Evolutionary conservation across 2,113 vertebrate genomes (phyloP).

Genomic region (Tamias sibiricus): DNA sequence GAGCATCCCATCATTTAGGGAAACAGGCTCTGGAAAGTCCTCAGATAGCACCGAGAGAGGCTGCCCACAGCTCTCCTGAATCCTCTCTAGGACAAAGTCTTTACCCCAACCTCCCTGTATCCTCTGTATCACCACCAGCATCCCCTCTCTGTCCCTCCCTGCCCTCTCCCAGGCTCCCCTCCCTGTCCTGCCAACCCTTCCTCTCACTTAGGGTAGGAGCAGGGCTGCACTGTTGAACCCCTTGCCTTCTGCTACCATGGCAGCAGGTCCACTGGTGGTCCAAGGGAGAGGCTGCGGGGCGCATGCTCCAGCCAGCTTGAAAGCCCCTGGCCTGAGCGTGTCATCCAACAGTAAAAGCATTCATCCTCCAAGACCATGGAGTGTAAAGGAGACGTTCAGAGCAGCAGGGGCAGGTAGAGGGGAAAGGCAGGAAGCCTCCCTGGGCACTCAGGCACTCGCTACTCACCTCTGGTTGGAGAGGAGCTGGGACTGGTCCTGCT

Average conservation of each 20-base stretch:
- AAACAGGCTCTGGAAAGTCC: background rate
- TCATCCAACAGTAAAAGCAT: too few relatives aligned
- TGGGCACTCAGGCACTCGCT: background rate
- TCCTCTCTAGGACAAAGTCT: background rate
- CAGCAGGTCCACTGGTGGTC: background rate
- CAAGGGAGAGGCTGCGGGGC: background rate
- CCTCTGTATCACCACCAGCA: fast-evolving
- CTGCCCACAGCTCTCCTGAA: background rate
- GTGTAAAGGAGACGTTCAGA: background rate
- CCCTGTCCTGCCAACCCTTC: background rate
- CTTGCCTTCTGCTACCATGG: background rate
- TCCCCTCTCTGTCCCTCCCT: fast-evolving
- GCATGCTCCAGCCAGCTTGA: background rate
- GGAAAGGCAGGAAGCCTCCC: background rate
- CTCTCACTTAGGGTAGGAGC: background rate
- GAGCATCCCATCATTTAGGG: background rate
- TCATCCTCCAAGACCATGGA: fast-evolving
- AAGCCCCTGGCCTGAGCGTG: background rate
- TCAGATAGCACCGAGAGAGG: background rate
- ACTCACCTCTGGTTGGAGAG: slow-evolving; percentile 82
- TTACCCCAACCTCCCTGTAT: background rate
- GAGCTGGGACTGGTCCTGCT: background rate
- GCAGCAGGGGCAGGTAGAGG: background rate
- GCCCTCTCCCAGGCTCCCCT: background rate
- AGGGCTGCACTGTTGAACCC: background rate